These are phyloP conservation scores for Sussaba pulchella DNA, from an alignment of 2,888 invertebrate genomes.

Conservation along the genomic window DNA sequence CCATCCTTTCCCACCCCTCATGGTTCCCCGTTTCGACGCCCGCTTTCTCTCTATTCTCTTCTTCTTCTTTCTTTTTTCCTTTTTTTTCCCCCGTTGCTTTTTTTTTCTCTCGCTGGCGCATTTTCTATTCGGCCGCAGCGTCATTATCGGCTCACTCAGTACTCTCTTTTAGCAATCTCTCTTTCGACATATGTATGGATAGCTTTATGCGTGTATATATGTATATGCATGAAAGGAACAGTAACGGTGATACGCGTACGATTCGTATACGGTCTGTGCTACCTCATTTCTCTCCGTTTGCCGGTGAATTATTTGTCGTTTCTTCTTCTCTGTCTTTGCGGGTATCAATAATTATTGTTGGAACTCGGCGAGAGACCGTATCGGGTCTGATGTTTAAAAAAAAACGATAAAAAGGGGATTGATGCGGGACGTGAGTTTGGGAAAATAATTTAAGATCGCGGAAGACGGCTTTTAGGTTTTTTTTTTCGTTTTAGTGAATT, in stretches of 20 bases:
- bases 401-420: no score
- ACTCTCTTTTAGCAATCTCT: slow-evolving; percentile 62
- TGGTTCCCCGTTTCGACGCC: slow-evolving; percentile 25
- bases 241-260: slow-evolving; percentile 56
- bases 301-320: slow-evolving; percentile 53
- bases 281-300: slow-evolving; percentile 56
- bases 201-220: slow-evolving; percentile 13
- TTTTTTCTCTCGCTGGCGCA: slow-evolving; percentile 61
- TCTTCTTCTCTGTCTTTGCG: slow-evolving; percentile 8
- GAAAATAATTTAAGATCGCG: neutral
- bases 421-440: neutral
- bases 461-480: neutral
- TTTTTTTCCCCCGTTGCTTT: slow-evolving; percentile 57
- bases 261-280: slow-evolving; percentile 54
- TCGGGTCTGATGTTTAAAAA: neutral
- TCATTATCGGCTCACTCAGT: slow-evolving; percentile 66
- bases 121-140: slow-evolving; percentile 68
- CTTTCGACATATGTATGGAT: slow-evolving; percentile 50
- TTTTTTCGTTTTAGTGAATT: neutral
- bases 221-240: slow-evolving; percentile 5
- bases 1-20: slow-evolving; percentile 29
- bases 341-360: slow-evolving; percentile 8
- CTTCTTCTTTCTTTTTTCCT: slow-evolving; percentile 32
- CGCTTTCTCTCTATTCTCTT: slow-evolving; percentile 46
- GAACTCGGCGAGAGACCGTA: neutral